A percentile compares a stretch with the other conserved stretches of the same genome.
Conservation (phyloP, 35 echinoderm and acorn worm genomes). For the Holothuria glaberrima region DNA sequence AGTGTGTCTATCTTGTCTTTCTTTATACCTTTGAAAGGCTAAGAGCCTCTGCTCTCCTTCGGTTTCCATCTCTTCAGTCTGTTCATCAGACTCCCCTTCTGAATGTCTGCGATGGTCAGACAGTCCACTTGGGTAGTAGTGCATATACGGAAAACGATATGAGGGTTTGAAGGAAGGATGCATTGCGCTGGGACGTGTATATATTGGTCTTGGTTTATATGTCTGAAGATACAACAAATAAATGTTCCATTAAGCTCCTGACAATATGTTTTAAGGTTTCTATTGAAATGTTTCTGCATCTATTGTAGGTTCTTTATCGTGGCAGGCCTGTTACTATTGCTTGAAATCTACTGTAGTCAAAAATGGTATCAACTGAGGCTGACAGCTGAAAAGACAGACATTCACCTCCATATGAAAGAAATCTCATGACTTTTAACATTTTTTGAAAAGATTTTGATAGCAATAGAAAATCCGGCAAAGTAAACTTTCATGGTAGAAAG, state of each 20-base stretch:
- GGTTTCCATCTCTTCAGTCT: constrained; percentile 4
- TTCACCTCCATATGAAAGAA: no score
- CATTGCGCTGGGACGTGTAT: background rate
- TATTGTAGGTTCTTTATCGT: no score
- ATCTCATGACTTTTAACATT: no score
- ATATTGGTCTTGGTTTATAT: constrained; percentile 39
- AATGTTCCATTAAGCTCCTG: background rate
- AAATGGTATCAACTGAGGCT: no score
- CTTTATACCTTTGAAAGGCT: constrained; percentile 9
- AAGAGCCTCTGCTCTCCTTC: background rate
- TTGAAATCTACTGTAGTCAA: no score
- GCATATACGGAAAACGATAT: constrained; percentile 41
- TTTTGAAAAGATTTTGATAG: no score
- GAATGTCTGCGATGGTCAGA: constrained; percentile 14
- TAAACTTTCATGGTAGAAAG: no score
- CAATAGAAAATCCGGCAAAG: no score
- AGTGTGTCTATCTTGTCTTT: constrained; percentile 11
- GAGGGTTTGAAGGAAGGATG: constrained; percentile 37
- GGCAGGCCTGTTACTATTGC: no score
- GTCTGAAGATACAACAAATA: background rate
- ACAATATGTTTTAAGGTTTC: no score
- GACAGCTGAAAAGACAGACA: no score
- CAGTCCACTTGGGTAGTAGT: constrained; percentile 10
- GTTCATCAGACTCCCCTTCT: constrained; percentile 9
- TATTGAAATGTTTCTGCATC: no score